phyloP scores from a whole-genome alignment of 2,113 vertebrate genomes.

The Smithornis capensis region DNA sequence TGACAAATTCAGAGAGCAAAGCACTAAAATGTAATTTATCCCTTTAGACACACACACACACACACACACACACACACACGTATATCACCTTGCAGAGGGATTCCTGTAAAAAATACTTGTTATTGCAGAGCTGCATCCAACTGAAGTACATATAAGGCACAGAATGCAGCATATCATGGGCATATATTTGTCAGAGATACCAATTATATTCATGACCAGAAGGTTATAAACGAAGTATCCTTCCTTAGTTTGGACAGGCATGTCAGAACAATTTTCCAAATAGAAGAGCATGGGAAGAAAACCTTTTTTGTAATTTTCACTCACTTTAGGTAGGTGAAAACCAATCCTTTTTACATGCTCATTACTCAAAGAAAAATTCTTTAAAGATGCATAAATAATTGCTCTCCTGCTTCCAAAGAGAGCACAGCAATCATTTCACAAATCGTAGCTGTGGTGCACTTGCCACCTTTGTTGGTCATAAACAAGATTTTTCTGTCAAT shows the following conservation, averaged over 20 bases:
- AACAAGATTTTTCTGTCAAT: background rate
- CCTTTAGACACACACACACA: background rate
- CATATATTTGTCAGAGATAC: background rate
- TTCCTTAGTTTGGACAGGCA: background rate
- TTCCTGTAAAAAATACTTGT: background rate
- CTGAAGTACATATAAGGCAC: background rate
- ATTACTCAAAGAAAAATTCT: background rate
- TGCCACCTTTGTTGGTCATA: background rate
- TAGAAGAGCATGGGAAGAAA: background rate
- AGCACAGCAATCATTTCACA: background rate
- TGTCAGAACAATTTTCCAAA: background rate
- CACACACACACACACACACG: background rate
- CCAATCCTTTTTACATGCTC: background rate
- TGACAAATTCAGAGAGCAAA: background rate
- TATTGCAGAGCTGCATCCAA: background rate
- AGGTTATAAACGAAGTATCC: background rate
- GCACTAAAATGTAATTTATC: background rate
- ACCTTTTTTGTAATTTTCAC: background rate
- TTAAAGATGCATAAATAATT: background rate
- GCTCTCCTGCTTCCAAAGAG: background rate
- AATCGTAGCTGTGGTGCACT: background rate
- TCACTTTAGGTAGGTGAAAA: background rate
- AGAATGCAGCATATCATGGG: background rate
- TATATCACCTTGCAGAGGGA: background rate
- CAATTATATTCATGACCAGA: background rate